Base-by-base conservation (phyloP, 2,113 vertebrate species). In the Cynocephalus volans region DNA sequence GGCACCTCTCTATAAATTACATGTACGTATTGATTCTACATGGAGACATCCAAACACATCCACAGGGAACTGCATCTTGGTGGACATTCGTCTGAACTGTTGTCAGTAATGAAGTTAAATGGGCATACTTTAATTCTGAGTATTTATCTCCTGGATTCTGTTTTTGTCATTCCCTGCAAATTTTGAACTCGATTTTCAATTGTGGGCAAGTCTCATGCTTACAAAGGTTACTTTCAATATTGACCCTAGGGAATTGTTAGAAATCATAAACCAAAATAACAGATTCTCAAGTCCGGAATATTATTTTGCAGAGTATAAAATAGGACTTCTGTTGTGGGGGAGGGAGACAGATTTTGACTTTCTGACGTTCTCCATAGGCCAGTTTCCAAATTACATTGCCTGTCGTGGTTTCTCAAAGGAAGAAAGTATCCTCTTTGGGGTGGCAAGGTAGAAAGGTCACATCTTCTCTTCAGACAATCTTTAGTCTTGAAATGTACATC, bases 21-120 rank as follows among this genome's bases (percentile, higher is more conserved):
- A 0, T 0, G 3, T 31, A 1, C 19, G 0, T 12, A 31, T 2
- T 5, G 33, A 60, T 28, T 21, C n/a, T 6, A 14, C 41, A 12
- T 1, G 24, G 73, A 11, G 26, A 6, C 1, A 0, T 28, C 64
- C 1, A 3, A 5, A 5, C 1, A 3, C 8, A 0, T 12, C 9
- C 1, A 19, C 6, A 50, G 23, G 19, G 23, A 24, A 1, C 0
- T 5, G 54, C 10, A 0, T 76, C n/a, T 23, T 3, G 7, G 23
- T 1, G 19, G 33, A 3, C 18, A 10, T 23, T 45, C 0, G 10
- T 31, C 10, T 36, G 64, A 36, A 6, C 33, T 13, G 19, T 70
- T 6, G n/a, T 79, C 11, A 0, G 88, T n/a, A 21, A 12, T 18
- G 75, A 33, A 9, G 19, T 56, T 5, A 6, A 24, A 28, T 2